Conservation (phyloP, 2,797 vertebrate genomes). For the Sebastes iracundus region DNA sequence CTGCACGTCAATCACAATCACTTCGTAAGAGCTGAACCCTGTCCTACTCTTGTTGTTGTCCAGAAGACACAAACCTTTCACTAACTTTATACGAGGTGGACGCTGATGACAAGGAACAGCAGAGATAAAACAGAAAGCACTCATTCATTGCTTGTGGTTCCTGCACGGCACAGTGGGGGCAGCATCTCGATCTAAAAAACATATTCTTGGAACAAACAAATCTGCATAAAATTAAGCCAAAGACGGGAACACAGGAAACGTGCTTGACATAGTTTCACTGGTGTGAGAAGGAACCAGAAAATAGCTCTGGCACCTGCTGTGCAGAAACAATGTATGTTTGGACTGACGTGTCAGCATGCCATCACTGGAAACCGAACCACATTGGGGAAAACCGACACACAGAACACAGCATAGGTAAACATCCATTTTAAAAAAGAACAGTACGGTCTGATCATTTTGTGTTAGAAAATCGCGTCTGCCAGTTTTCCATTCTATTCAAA, state of each 20-base stretch:
- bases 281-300: conserved; percentile 58
- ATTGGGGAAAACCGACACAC: conserved; percentile 44
- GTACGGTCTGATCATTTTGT: conserved; percentile 51
- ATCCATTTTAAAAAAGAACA: conserved; percentile 27
- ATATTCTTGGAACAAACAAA: conserved; percentile 41
- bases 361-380: conserved; percentile 34
- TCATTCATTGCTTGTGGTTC: conserved; percentile 14
- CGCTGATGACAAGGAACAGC: conserved; percentile 26
- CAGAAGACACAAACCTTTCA: conserved; percentile 59
- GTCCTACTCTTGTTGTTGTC: conserved; percentile 44
- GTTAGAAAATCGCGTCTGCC: conserved; percentile 45
- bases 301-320: conserved; percentile 69
- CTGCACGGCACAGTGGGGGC: background rate
- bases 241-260: conserved; percentile 42
- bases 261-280: conserved; percentile 54
- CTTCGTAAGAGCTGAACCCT: conserved; percentile 60
- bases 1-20: conserved; percentile 68
- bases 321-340: conserved; percentile 66
- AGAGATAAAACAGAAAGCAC: conserved; percentile 25
- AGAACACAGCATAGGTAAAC: conserved; percentile 54
- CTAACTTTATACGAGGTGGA: conserved; percentile 5
- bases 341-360: conserved; percentile 39
- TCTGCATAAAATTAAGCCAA: conserved; percentile 46
- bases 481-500: conserved; percentile 72
- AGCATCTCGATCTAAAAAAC: conserved; percentile 8